Conservation (phyloP, 2,113 vertebrate species). For the Gracilinanus agilis region DNA sequence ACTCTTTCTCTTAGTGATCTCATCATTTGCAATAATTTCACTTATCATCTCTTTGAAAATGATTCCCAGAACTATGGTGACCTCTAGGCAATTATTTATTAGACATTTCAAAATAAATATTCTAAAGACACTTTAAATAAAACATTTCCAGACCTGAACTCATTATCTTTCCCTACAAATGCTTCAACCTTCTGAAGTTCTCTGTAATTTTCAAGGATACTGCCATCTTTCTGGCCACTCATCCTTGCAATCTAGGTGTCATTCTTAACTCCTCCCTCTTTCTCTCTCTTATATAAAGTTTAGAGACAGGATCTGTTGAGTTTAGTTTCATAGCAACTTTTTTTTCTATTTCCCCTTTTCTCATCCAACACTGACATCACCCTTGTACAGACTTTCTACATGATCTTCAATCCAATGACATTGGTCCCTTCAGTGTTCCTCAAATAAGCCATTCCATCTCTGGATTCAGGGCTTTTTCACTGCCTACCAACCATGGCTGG, state of each 20-base stretch:
- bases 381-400: background rate
- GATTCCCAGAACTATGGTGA: background rate
- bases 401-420: background rate
- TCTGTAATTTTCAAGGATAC: background rate
- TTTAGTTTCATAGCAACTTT: background rate
- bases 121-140: background rate
- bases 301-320: background rate
- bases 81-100: background rate
- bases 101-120: background rate
- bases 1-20: background rate
- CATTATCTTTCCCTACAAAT: background rate
- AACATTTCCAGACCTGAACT: background rate
- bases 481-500: no score
- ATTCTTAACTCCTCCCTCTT: background rate
- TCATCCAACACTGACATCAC: background rate
- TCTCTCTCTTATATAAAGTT: background rate
- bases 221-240: background rate
- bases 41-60: background rate
- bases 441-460: no score
- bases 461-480: no score
- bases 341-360: background rate
- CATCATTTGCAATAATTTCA: background rate
- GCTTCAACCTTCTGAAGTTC: background rate
- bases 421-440: no score
- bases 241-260: background rate